Evolutionary conservation across 2,113 vertebrate species (phyloP).

Genomic region (Mobula birostris): DNA sequence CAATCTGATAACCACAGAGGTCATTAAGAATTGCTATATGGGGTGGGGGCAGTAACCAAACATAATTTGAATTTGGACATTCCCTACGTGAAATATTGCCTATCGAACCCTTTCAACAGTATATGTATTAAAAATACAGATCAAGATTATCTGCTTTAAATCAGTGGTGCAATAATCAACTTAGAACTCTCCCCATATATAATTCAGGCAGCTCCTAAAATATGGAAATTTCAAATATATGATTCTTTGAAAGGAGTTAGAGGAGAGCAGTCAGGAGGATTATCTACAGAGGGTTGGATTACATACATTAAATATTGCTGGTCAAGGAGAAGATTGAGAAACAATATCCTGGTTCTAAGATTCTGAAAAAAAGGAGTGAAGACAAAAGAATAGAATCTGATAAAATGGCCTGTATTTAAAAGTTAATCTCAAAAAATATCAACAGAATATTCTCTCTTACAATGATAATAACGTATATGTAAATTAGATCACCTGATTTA

Average conservation of each 20-base stretch:
- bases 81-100: neutral
- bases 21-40: neutral
- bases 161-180: neutral
- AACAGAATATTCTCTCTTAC: no score
- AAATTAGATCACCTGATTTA: no score
- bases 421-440: no score
- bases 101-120: no score
- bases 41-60: no score
- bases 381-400: no score
- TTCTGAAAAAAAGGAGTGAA: neutral
- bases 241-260: neutral
- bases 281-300: neutral
- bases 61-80: neutral
- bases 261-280: neutral
- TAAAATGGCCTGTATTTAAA: no score
- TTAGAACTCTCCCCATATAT: neutral
- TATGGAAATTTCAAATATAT: neutral
- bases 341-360: neutral
- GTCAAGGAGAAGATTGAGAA: neutral
- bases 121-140: neutral
- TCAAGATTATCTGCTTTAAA: neutral
- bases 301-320: neutral
- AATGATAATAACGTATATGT: no score
- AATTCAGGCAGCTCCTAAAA: no score
- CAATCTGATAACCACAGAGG: neutral